Conservation (phyloP, 1,140 invertebrate genomes). For the Anastatus disparis region DNA sequence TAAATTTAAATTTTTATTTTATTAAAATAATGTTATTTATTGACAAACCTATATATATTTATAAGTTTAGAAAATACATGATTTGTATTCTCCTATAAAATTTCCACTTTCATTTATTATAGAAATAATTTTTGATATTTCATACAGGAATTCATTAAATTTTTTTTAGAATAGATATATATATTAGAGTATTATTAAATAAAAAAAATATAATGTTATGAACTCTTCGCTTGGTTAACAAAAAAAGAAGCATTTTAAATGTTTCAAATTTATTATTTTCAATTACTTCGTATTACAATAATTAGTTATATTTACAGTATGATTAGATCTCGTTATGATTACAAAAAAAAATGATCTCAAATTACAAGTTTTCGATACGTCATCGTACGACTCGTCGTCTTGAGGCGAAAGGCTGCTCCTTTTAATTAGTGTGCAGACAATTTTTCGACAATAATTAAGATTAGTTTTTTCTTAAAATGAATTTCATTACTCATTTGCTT, state of each 20-base stretch:
- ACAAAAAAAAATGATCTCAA: constrained; percentile 30
- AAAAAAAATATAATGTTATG: no score
- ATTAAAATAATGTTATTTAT: no score
- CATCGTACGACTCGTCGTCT: neutral
- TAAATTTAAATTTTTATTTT: no score
- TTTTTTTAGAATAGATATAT: no score
- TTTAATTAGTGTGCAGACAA: constrained; percentile 3
- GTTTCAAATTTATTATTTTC: constrained; percentile 43
- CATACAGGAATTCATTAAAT: no score
- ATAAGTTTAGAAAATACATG: no score
- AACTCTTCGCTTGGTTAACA: constrained; percentile 21
- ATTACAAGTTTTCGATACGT: constrained; percentile 18
- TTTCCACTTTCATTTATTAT: no score
- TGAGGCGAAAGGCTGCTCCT: constrained; percentile 8
- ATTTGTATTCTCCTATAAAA: no score
- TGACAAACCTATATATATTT: no score
- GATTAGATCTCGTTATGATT: constrained; percentile 37
- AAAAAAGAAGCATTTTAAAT: constrained; percentile 8
- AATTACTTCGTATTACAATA: constrained; percentile 46
- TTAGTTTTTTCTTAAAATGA: no score
- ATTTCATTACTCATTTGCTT: constrained; percentile 3
- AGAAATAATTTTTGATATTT: no score
- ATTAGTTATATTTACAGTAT: constrained; percentile 44
- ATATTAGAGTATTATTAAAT: no score
- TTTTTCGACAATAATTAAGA: constrained; percentile 8